Base-by-base conservation (phyloP, 2,797 vertebrate genomes). In the Diglossa cyanea region DNA sequence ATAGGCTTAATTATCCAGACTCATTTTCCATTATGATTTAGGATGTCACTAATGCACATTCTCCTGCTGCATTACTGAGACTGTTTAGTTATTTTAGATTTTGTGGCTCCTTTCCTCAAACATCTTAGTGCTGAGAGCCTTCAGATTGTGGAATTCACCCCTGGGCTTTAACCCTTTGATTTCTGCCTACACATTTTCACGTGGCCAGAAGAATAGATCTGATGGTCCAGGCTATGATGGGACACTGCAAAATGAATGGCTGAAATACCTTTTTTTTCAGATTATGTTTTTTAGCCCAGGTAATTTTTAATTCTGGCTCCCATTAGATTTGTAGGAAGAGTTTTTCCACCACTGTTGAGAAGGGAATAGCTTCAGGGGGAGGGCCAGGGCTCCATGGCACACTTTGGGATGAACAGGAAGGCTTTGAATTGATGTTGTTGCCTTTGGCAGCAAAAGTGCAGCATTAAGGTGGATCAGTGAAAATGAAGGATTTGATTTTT, bases 11-110 rank as follows among this genome's bases (percentile, higher is more conserved):
- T 82, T 58, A 89, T n/a, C 94, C 79, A 73, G 88, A 86, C 42
- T 88, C 33, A 61, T 95, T 94, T 94, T 84, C 79, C 31, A 5
- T 33, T 60, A 66, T 94, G 95, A 81, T 94, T 93, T 94, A 94
- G 73, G 82, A 47, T 78, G 70, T 58, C 70, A 25, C 86, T 78
- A 13, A 90, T 42, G 62, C 44, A 72, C 73, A 12, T 90, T 79
- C 65, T 85, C 67, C 47, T 68, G 39, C 83, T 72, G 68, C 44
- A 19, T 77, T 83, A 51, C 61, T 25, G 66, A 80, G 47, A 11
- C 58, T 0, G 6, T 68, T 81, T 2, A 62, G 62, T 54, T 94
- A 53, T 39, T 86, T 83, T 44, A 50, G 68, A 48, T 88, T 72
- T 87, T 81, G 81, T 68, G 65, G 25, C 65, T 91, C 47, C 48